Percentiles rank a stretch among this genome's conserved stretches.
phyloP scores from a whole-genome alignment of 1,140 invertebrate species.

The Magallana angulata region DNA sequence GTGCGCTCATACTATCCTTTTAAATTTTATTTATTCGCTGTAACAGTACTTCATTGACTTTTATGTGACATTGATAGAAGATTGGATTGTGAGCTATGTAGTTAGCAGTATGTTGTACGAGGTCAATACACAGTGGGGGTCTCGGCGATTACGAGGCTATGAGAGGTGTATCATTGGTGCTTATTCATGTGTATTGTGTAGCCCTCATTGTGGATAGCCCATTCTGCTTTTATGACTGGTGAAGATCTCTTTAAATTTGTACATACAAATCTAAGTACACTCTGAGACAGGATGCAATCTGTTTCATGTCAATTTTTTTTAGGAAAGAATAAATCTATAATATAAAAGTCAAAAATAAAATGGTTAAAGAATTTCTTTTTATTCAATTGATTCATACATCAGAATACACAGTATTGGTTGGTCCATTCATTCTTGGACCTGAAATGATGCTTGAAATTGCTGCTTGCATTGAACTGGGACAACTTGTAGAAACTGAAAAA shows the following conservation, averaged over 20 bases:
- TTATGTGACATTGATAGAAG: no score
- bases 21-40: no score
- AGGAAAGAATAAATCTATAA: constrained; percentile 25
- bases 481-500: constrained; percentile 9
- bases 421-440: neutral
- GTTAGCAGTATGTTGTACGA: no score
- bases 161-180: constrained; percentile 14
- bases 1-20: no score
- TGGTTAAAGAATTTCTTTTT: neutral
- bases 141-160: neutral
- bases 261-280: neutral
- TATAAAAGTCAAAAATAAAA: constrained; percentile 25
- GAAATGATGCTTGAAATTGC: neutral
- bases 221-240: constrained; percentile 25
- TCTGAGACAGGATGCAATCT: constrained; percentile 9
- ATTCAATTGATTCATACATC: neutral
- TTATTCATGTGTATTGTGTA: constrained; percentile 14
- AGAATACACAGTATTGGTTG: neutral
- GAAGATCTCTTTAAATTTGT: constrained; percentile 15
- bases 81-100: no score
- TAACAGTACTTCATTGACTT: no score
- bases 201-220: constrained; percentile 3
- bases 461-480: neutral
- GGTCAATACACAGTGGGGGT: no score
- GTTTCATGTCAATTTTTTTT: constrained; percentile 32